Conservation (phyloP, 2,113 vertebrate species). For the Trichomycterus rosablanca region DNA sequence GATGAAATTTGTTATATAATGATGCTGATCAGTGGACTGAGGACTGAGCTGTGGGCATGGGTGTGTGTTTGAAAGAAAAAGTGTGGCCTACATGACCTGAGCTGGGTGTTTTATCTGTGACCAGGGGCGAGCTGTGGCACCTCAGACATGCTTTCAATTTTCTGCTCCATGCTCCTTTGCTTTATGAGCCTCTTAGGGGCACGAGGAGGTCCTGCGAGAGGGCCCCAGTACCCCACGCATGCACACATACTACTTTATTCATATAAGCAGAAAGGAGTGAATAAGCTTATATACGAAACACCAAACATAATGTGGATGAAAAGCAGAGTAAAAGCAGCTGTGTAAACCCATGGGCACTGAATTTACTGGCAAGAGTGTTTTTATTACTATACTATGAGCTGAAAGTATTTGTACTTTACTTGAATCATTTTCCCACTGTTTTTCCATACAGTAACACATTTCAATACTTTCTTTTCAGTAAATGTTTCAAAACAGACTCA, state of each 20-base stretch:
- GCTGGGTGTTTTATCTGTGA: conserved; percentile 45
- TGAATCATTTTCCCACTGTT: no score
- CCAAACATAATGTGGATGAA: not conserved
- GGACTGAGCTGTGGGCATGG: not conserved
- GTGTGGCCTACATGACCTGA: conserved; percentile 26
- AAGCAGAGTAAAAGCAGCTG: conserved; percentile 16
- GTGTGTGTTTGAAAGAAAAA: conserved; percentile 1
- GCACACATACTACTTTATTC: conserved; percentile 6
- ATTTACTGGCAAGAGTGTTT: no score
- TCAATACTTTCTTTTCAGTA: no score
- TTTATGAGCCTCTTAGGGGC: conserved; percentile 46
- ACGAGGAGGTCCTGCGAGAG: conserved; percentile 8
- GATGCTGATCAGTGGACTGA: conserved; percentile 4
- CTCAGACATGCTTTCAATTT: conserved; percentile 60
- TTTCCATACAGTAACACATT: no score
- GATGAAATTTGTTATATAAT: conserved; percentile 26
- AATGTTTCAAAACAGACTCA: no score
- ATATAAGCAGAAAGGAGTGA: not conserved
- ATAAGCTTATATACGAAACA: not conserved
- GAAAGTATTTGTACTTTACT: no score
- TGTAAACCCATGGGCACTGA: not conserved
- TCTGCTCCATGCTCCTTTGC: conserved; percentile 54
- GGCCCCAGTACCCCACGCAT: not conserved
- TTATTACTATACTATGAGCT: no score
- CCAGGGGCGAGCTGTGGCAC: conserved; percentile 46